Base-by-base conservation (phyloP, 2,888 invertebrate species). In the Epiblema foenella region DNA sequence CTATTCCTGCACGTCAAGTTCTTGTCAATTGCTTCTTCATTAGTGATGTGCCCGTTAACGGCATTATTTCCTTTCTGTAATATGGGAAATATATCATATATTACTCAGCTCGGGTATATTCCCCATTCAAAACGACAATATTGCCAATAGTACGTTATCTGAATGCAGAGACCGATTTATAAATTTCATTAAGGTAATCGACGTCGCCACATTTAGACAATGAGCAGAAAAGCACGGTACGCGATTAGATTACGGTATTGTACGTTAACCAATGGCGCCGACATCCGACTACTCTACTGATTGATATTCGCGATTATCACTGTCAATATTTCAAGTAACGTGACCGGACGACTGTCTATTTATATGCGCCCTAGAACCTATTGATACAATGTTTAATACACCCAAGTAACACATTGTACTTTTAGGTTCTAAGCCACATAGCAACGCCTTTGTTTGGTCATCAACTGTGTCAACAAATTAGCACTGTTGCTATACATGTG, bases 231-330 rank as follows among this genome's bases (percentile, higher is more conserved):
- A 39, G 49, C n/a, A 17, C 29, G 17, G n/a, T 29, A 17, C 42
- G 18, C 17, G 49, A 51, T 37, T 4, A 52, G 10, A 63, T 63
- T 52, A 56, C 15, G 70, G 52, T 20, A 56, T 46, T 17, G 69
- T 46, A 74, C 68, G 65, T 72, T 73, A 73, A 84, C 84, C 81
- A 72, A 64, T 56, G 62, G 69, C 75, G 75, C 73, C 70, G 72
- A 69, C 74, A 75, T 75, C 74, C 74, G 76, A 74, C 80, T 78
- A 79, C 75, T n/a, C n/a, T 12, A n/a, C 46, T 78, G 80, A 82
- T 84, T 86, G 84, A 83, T 82, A 88, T 82, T 85, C 82, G 79
- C 83, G 82, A 85, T 85, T 84, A 83, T 80, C 76, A 76, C 77
- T 77, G 82, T 79, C 83, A 81, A 88, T 87, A 85, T 84, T 88